Conservation (phyloP, 2,888 invertebrate species). For the Oligia latruncula region DNA sequence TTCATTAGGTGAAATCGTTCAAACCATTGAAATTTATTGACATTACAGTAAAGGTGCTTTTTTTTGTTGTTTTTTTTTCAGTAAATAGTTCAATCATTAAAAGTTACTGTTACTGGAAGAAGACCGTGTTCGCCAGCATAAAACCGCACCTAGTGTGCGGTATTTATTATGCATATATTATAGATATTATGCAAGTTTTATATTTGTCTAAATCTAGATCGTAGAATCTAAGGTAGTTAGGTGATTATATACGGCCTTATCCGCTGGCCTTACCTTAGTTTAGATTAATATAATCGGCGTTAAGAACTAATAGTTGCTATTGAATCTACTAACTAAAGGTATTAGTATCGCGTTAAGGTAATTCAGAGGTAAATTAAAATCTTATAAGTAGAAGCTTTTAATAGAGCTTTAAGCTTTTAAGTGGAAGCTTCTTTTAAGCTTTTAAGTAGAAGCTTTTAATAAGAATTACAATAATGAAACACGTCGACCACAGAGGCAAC, state of each 20-base stretch:
- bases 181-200: slow-evolving; percentile 15
- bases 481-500: background rate
- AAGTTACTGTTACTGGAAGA: too few species aligned
- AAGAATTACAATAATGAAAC: background rate
- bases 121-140: too few species aligned
- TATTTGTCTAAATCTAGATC: slow-evolving; percentile 40
- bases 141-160: too few species aligned
- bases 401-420: too few species aligned
- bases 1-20: too few species aligned
- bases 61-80: too few species aligned
- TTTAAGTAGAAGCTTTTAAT: background rate
- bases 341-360: background rate
- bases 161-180: background rate
- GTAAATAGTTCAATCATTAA: too few species aligned
- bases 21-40: too few species aligned
- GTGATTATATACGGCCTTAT: slow-evolving; percentile 53
- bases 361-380: background rate
- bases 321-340: slow-evolving; percentile 1
- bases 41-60: too few species aligned
- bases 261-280: slow-evolving; percentile 51
- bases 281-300: slow-evolving; percentile 28
- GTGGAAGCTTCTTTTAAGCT: too few species aligned
- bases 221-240: slow-evolving; percentile 28
- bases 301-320: slow-evolving; percentile 9
- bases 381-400: background rate